Percentiles rank a stretch among this genome's conserved stretches.
These are phyloP conservation scores for Diuraphis noxia DNA, from an alignment of 1,140 invertebrate species.

Conservation along the genomic window DNA sequence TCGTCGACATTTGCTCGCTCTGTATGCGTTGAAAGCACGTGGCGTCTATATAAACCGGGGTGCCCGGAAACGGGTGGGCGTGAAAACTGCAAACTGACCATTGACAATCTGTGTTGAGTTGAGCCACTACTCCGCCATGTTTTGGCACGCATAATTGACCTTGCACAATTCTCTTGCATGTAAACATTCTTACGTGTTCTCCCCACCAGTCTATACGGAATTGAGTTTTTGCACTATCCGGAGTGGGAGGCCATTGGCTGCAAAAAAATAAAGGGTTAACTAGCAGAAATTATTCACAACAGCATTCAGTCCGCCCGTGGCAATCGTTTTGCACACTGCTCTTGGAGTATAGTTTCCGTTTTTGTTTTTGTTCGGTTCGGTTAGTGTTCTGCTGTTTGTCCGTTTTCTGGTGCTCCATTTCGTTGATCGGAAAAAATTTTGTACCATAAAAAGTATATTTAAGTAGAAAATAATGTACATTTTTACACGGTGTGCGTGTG, in stretches of 20 bases:
- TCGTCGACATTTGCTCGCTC: background rate
- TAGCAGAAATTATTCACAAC: constrained; percentile 51
- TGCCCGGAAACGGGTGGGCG: constrained; percentile 37
- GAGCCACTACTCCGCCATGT: constrained; percentile 23
- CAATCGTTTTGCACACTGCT: constrained; percentile 42
- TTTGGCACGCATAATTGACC: constrained; percentile 44
- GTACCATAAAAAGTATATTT: background rate
- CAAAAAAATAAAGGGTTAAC: constrained; percentile 52
- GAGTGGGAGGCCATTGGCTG: constrained; percentile 26
- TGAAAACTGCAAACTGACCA: constrained; percentile 48
- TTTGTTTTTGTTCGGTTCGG: background rate
- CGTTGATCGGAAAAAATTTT: background rate
- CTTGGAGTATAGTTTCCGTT: background rate
- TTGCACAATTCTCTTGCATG: background rate
- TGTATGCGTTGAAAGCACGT: constrained; percentile 28
- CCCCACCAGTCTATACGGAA: constrained; percentile 15
- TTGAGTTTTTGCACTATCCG: constrained; percentile 38
- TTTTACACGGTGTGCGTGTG: background rate
- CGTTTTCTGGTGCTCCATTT: background rate
- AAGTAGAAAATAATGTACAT: background rate
- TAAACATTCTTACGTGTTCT: constrained; percentile 14
- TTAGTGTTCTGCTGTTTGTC: background rate
- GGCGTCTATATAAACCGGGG: background rate
- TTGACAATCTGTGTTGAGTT: constrained; percentile 19
- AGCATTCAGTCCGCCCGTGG: constrained; percentile 47